These are phyloP conservation scores for Herpailurus yagouaroundi DNA, from an alignment of 2,113 vertebrate species.

Conservation along the genomic window DNA sequence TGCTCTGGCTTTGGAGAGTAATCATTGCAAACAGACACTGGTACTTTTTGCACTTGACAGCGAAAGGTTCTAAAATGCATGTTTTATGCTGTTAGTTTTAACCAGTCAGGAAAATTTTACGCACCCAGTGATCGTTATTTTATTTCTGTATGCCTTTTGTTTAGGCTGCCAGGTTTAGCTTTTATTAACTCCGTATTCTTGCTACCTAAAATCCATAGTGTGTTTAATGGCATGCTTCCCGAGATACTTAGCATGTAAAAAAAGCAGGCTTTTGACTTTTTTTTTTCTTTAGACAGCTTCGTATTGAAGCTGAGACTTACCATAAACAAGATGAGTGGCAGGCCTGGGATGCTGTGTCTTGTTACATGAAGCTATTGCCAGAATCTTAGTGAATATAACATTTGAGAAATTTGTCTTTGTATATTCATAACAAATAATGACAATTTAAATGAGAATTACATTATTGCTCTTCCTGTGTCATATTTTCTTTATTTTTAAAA, in stretches of 20 bases:
- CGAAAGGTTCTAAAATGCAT: constrained; percentile 83
- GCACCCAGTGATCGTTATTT: too few species aligned
- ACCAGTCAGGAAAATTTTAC: too few species aligned
- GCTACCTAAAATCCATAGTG: too few species aligned
- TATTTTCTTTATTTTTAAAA: too few species aligned
- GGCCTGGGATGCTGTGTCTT: constrained; percentile 84
- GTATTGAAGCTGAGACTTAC: constrained; percentile 90
- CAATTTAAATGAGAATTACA: constrained; percentile 63
- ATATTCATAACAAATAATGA: constrained; percentile 78
- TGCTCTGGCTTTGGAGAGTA: constrained; percentile 68
- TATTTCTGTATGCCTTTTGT: too few species aligned
- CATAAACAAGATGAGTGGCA: constrained; percentile 85
- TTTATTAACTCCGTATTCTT: too few species aligned
- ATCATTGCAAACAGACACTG: constrained; percentile 79
- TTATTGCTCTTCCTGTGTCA: constrained; percentile 50
- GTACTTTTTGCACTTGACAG: constrained; percentile 80
- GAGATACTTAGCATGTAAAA: too few species aligned
- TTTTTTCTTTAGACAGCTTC: constrained; percentile 84
- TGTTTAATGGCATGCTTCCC: too few species aligned
- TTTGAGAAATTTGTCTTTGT: constrained; percentile 88
- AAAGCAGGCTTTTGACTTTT: too few species aligned
- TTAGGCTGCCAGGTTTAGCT: too few species aligned
- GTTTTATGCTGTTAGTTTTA: constrained; percentile 85
- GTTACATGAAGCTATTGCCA: constrained; percentile 86
- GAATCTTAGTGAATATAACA: constrained; percentile 87